phyloP scores from a whole-genome alignment of 2,113 vertebrate species.

The Entelurus aequoreus region DNA sequence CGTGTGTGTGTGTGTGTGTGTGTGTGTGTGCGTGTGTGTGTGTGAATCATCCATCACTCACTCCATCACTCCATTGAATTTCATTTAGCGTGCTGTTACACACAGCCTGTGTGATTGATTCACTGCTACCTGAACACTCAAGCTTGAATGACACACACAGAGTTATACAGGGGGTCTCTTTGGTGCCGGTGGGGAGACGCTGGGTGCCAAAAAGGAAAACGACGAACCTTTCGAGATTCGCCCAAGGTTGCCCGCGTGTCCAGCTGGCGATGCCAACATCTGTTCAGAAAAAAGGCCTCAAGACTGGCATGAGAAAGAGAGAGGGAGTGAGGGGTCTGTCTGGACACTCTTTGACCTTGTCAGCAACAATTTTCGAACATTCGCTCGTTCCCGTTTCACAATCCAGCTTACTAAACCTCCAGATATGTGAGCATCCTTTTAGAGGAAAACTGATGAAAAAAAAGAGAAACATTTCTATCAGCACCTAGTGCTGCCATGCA shows the following conservation, averaged over 20 bases:
- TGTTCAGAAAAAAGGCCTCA: slow-evolving; percentile 62
- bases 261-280: slow-evolving; percentile 69
- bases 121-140: slow-evolving; percentile 67
- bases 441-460: too few relatives aligned
- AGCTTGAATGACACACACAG: slow-evolving; percentile 71
- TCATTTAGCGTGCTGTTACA: slow-evolving; percentile 72
- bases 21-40: slow-evolving; percentile 29
- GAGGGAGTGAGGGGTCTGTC: slow-evolving; percentile 50
- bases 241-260: slow-evolving; percentile 65
- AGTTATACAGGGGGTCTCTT: slow-evolving; percentile 21
- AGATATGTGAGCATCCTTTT: too few relatives aligned
- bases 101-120: slow-evolving; percentile 72
- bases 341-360: slow-evolving; percentile 56
- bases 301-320: slow-evolving; percentile 61
- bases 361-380: slow-evolving; percentile 25
- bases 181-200: slow-evolving; percentile 48
- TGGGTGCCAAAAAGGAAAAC: slow-evolving; percentile 56
- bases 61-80: slow-evolving; percentile 74
- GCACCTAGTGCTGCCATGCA: too few relatives aligned
- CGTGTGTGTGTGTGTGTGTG: too few relatives aligned
- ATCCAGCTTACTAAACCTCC: not conserved
- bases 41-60: slow-evolving; percentile 71
- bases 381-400: not conserved
- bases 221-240: slow-evolving; percentile 56
- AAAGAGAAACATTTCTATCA: too few relatives aligned